Evolutionary conservation across 2,797 vertebrate genomes (phyloP).

Genomic region (Distichodus sexfasciatus): DNA sequence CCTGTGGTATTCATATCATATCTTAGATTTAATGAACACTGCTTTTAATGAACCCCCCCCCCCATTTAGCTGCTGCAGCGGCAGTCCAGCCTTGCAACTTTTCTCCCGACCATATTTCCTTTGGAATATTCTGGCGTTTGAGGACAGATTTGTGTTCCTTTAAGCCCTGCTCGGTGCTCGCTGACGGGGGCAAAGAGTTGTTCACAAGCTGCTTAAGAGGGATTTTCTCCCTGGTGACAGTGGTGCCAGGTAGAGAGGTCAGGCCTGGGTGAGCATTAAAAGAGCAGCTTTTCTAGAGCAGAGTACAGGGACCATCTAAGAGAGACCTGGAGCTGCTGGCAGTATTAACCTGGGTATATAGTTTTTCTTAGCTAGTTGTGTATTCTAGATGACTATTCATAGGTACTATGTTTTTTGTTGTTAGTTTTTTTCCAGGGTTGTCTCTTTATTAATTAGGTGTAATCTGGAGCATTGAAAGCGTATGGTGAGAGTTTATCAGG

Average conservation of each 20-base stretch:
- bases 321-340: not conserved
- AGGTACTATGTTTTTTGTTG: not conserved
- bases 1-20: too few relatives aligned
- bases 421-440: constrained; percentile 7
- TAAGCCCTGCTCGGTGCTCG: constrained; percentile 4
- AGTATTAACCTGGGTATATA: not conserved
- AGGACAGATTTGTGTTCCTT: not conserved
- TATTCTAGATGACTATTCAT: constrained; percentile 45
- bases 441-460: constrained; percentile 53
- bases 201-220: constrained; percentile 42
- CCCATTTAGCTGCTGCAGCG: too few relatives aligned
- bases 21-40: too few relatives aligned
- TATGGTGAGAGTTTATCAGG: constrained; percentile 10
- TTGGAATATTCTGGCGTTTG: constrained; percentile 26
- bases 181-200: constrained; percentile 21
- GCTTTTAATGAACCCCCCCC: too few relatives aligned
- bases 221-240: constrained; percentile 34
- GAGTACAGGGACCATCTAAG: constrained; percentile 25
- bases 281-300: constrained; percentile 31
- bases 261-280: constrained; percentile 23
- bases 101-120: not conserved
- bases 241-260: constrained; percentile 30
- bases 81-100: too few relatives aligned
- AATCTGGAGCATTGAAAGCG: constrained; percentile 22
- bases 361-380: not conserved